Evolutionary conservation across 2,113 vertebrate genomes (phyloP).

Genomic region (Morone chrysops): DNA sequence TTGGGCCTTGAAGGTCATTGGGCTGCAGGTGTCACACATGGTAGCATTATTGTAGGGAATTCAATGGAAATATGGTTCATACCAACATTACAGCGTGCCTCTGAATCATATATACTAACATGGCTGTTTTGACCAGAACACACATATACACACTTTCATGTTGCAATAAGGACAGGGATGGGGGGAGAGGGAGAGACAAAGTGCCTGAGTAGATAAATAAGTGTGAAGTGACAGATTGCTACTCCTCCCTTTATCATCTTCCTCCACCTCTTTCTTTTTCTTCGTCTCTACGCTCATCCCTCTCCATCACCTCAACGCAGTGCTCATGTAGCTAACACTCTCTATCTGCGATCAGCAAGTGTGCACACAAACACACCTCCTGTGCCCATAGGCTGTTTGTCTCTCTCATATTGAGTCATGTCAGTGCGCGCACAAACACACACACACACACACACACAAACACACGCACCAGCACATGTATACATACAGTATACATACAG

Average conservation of each 20-base stretch:
- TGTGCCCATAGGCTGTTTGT: constrained; percentile 67
- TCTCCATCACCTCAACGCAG: constrained; percentile 63
- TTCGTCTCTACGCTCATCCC: constrained; percentile 44
- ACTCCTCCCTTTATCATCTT: constrained; percentile 70
- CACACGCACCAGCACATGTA: constrained; percentile 9
- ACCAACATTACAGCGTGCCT: constrained; percentile 5
- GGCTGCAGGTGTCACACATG: constrained; percentile 65
- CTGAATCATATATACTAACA: constrained; percentile 29
- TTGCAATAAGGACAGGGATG: constrained; percentile 44
- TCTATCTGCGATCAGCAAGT: constrained; percentile 56
- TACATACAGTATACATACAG: not conserved
- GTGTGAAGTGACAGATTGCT: constrained; percentile 71
- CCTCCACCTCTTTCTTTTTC: constrained; percentile 63
- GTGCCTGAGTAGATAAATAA: constrained; percentile 68
- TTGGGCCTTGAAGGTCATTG: constrained; percentile 77
- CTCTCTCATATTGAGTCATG: constrained; percentile 57
- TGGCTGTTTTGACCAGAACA: too few species aligned
- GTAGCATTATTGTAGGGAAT: constrained; percentile 49
- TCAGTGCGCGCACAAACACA: not conserved
- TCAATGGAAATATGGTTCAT: not conserved
- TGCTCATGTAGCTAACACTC: constrained; percentile 55
- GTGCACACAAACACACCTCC: constrained; percentile 51
- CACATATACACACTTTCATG: constrained; percentile 29
- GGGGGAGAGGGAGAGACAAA: constrained; percentile 16
- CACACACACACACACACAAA: constrained; percentile 11